Conservation (phyloP, 2,113 vertebrate genomes). For the Ammodytes marinus region DNA sequence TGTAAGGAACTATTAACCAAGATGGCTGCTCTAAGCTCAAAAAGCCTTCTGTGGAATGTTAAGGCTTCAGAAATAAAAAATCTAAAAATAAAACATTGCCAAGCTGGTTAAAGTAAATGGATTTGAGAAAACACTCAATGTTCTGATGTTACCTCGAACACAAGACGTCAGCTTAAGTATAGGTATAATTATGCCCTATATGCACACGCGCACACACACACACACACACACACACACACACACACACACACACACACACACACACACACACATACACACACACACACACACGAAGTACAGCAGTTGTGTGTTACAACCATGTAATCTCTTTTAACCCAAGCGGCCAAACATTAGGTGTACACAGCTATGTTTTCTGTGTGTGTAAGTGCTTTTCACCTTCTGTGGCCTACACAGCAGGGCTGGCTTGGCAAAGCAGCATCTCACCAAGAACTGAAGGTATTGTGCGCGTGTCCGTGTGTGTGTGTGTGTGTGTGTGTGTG, state of each 20-base stretch:
- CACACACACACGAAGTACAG: constrained; percentile 17
- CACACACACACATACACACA: constrained; percentile 20
- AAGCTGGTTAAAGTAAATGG: constrained; percentile 14
- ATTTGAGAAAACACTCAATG: constrained; percentile 41
- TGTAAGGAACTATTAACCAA: constrained; percentile 18
- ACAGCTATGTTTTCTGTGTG: constrained; percentile 20
- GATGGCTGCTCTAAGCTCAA: constrained; percentile 9
- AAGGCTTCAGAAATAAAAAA: constrained; percentile 10
- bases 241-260: constrained; percentile 23
- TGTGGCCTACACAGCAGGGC: constrained; percentile 58
- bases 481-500: constrained; percentile 35
- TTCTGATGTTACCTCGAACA: constrained; percentile 45
- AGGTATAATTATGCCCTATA: constrained; percentile 17
- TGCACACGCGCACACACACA: neutral
- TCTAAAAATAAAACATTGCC: neutral
- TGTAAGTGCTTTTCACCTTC: constrained; percentile 46
- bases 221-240: constrained; percentile 24
- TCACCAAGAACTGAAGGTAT: constrained; percentile 56
- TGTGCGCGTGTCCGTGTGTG: neutral
- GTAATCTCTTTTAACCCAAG: constrained; percentile 46
- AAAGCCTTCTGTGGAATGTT: constrained; percentile 19
- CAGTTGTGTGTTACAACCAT: constrained; percentile 40
- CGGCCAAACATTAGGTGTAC: constrained; percentile 44
- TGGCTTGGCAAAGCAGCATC: constrained; percentile 59
- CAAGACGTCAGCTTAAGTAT: constrained; percentile 43